phyloP scores from a whole-genome alignment of 2,113 vertebrate genomes.

The Dendropsophus ebraccatus region DNA sequence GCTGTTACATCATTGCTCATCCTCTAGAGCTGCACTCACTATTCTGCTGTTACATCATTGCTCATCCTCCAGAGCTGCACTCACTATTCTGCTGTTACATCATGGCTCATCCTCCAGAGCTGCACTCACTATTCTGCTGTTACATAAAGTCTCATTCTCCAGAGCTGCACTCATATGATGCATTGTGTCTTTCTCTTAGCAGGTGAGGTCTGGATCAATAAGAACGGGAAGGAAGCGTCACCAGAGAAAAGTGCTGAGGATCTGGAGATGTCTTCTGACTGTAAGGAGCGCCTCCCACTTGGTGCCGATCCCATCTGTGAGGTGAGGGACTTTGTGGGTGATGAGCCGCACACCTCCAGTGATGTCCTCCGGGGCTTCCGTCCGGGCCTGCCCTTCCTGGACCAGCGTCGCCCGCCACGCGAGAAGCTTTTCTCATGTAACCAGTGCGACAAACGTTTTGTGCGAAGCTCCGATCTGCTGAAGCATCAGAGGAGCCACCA shows the following conservation, averaged over 20 bases:
- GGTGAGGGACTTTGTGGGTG: neutral
- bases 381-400: slow-evolving; percentile 16
- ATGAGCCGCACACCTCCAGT: slow-evolving; percentile 36
- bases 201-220: slow-evolving; percentile 49
- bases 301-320: neutral
- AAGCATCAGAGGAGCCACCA: slow-evolving; percentile 44
- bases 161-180: no score
- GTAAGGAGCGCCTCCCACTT: neutral
- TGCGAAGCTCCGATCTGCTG: slow-evolving; percentile 35
- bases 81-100: no score
- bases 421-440: slow-evolving; percentile 43
- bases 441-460: slow-evolving; percentile 52
- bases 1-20: no score
- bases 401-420: neutral
- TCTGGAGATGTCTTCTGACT: neutral
- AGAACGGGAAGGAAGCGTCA: slow-evolving; percentile 42
- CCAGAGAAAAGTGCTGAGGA: neutral
- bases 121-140: no score
- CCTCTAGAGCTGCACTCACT: no score
- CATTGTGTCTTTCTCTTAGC: neutral
- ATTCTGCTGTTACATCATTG: no score
- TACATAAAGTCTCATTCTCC: no score
- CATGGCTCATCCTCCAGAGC: no score
- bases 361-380: slow-evolving; percentile 36
- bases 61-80: no score